These are phyloP conservation scores for Isotomurus palustris DNA, from an alignment of 2,888 invertebrate genomes.

Conservation along the genomic window DNA sequence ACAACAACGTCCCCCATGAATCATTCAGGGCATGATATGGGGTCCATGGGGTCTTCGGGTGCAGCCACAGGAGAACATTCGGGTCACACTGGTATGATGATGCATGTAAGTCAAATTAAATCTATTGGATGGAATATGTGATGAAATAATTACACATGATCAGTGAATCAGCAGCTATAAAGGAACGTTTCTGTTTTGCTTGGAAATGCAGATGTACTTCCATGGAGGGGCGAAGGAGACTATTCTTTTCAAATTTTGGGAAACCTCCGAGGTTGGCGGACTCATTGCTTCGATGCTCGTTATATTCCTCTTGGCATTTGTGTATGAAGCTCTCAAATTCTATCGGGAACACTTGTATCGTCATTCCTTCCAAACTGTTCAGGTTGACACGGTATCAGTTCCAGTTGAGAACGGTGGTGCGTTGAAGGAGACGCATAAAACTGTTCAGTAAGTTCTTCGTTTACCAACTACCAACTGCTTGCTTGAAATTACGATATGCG, in stretches of 20 bases:
- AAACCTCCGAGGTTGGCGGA: slow-evolving; percentile 66
- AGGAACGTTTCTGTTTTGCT: too few species aligned
- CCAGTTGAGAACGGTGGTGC: slow-evolving; percentile 64
- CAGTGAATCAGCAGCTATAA: too few species aligned
- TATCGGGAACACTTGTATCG: slow-evolving; percentile 77
- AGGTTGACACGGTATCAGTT: slow-evolving; percentile 78
- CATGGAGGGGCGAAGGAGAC: slow-evolving; percentile 68
- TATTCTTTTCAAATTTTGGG: slow-evolving; percentile 79
- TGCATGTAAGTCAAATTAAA: slow-evolving; percentile 20
- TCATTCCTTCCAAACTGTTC: slow-evolving; percentile 78
- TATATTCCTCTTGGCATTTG: slow-evolving; percentile 83
- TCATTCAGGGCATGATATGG: slow-evolving; percentile 4
- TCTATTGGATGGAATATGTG: too few species aligned
- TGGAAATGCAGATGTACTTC: slow-evolving; percentile 67
- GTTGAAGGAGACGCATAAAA: slow-evolving; percentile 57
- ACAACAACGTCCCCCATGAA: background rate
- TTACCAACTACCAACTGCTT: background rate
- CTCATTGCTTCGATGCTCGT: slow-evolving; percentile 85
- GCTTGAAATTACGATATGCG: too few species aligned
- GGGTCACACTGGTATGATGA: slow-evolving; percentile 16
- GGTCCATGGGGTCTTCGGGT: background rate
- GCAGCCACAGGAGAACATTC: background rate
- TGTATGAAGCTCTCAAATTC: slow-evolving; percentile 90
- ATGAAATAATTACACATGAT: too few species aligned
- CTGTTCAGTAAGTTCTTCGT: slow-evolving; percentile 38